phyloP scores from a whole-genome alignment of 2,797 vertebrate genomes.

The Eidolon dupreanum region DNA sequence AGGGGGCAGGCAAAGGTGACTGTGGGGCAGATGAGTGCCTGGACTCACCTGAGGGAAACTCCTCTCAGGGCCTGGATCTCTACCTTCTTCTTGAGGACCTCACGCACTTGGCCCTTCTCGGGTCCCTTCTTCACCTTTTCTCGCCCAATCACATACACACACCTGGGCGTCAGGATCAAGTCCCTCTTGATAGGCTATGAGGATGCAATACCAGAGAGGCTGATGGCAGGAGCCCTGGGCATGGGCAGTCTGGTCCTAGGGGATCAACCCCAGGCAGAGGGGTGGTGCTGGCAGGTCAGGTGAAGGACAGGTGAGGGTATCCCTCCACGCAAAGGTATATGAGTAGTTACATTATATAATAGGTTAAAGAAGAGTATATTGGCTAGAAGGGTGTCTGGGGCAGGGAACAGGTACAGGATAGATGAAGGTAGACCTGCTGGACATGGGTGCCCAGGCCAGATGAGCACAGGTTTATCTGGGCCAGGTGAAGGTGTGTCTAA shows the following conservation, averaged over 20 bases:
- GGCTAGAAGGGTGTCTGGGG: neutral
- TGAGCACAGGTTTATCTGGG: neutral
- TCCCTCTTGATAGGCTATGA: conserved; percentile 95
- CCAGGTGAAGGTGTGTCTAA: neutral
- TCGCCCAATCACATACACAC: conserved; percentile 95
- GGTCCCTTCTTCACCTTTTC: conserved; percentile 98
- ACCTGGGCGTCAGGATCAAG: conserved; percentile 95
- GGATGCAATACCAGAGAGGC: neutral
- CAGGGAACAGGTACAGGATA: neutral
- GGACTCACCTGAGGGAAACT: conserved; percentile 92
- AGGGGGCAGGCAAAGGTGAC: rapidly evolving
- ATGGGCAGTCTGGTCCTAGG: no score
- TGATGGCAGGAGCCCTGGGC: neutral
- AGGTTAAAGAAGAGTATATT: neutral
- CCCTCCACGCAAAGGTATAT: neutral
- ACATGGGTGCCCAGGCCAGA: neutral
- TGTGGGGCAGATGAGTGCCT: rapidly evolving
- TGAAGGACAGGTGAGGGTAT: neutral
- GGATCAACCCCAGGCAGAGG: neutral
- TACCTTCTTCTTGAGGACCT: conserved; percentile 95
- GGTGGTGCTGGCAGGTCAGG: neutral
- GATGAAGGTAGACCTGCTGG: neutral
- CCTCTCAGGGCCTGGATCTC: conserved; percentile 90
- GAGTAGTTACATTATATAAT: neutral
- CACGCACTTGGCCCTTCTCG: conserved; percentile 96